Conservation (phyloP, 2,797 vertebrate species). For the Onychomys leucogaster region DNA sequence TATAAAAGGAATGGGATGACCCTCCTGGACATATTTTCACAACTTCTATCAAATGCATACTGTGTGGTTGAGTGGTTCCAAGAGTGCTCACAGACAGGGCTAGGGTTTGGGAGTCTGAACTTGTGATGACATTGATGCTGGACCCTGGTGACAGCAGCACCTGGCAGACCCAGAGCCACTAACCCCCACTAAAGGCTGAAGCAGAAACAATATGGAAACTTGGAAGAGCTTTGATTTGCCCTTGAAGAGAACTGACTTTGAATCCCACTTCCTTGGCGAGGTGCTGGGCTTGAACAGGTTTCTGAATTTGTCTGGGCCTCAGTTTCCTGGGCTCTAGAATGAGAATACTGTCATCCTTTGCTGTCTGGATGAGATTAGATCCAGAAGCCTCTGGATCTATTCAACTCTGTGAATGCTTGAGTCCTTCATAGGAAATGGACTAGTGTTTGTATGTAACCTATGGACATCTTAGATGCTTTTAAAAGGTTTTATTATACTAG, state of each 20-base stretch:
- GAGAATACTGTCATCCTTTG: background rate
- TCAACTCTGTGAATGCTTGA: background rate
- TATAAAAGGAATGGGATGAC: background rate
- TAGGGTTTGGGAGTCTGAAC: background rate
- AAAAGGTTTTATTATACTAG: background rate
- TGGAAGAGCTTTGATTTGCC: background rate
- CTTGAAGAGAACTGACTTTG: background rate
- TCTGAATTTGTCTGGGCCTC: background rate
- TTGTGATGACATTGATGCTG: background rate
- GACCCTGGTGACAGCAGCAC: background rate
- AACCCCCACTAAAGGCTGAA: background rate
- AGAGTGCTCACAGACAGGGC: background rate
- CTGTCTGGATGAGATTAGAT: background rate
- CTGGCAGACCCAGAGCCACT: background rate
- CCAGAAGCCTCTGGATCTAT: background rate
- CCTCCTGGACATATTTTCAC: background rate
- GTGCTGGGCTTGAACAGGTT: background rate
- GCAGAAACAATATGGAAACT: background rate
- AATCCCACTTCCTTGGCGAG: background rate
- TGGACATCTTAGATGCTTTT: background rate
- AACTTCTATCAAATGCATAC: background rate
- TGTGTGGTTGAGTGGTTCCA: too few species aligned
- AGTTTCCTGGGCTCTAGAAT: background rate
- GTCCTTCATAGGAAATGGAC: background rate
- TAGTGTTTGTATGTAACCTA: background rate